phyloP scores from a whole-genome alignment of 1,140 invertebrate genomes.

The Halyomorpha halys region DNA sequence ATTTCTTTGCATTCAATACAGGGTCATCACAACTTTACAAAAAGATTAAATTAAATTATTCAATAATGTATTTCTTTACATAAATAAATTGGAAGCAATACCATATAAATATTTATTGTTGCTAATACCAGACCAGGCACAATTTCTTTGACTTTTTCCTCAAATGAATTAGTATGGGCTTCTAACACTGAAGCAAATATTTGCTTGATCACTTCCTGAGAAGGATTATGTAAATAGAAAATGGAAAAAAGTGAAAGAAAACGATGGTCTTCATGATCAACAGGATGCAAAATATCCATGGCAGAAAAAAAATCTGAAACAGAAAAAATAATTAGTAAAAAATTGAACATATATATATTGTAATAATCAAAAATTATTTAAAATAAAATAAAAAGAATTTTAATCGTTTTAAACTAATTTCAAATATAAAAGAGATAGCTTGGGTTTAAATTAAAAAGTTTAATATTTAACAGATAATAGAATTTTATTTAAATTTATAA shows the following conservation, averaged over 20 bases:
- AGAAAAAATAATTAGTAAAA: not conserved
- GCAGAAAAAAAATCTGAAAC: not conserved
- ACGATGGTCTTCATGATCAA: not conserved
- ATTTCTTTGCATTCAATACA: no score
- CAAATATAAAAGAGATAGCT: no score
- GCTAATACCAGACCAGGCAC: not conserved
- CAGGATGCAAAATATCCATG: not conserved
- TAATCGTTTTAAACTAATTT: no score
- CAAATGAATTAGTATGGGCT: not conserved
- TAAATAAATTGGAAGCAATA: not conserved
- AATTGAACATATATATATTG: no score
- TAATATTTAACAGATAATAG: no score
- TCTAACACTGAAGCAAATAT: not conserved
- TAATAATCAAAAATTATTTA: no score
- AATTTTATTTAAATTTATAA: no score
- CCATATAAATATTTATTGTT: not conserved
- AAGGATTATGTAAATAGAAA: not conserved
- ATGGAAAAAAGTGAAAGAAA: slow-evolving; percentile 2
- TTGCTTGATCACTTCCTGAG: not conserved
- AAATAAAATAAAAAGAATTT: no score
- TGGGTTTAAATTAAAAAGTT: no score
- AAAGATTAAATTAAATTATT: no score
- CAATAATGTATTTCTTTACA: no score
- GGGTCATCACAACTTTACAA: no score
- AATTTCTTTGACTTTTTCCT: not conserved